Base-by-base conservation (phyloP, 2,113 vertebrate species). In the Phalacrocorax aristotelis region DNA sequence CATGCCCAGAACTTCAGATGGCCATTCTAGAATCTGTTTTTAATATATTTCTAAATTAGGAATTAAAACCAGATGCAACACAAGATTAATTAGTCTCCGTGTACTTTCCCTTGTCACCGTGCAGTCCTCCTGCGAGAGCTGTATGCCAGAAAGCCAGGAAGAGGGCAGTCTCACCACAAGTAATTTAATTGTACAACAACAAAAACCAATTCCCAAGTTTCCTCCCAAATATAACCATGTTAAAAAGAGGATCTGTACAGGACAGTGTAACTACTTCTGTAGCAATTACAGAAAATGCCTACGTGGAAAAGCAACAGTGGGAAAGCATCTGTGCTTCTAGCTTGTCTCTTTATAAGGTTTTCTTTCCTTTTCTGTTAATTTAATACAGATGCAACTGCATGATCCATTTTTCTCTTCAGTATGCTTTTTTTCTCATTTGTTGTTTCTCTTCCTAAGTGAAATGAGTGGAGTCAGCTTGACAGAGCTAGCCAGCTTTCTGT, bases 381-480 rank as follows among this genome's bases (percentile, higher is more conserved):
- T 79, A 57, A 55, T 52, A 70, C 15, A 32, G 44, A 32, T 69
- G 34, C 1, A 79, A 69, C 57, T 58, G 60, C 77, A 42, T 18
- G 81, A 71, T 44, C 55, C 4, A 40, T 82, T 96, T 92, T 89
- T 80, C 30, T 89, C 46, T 87, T 81, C 15, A 30, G 46, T 68
- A 51, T 13, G 4, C 8, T 78, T 84, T 83, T 94, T 85, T 74
- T 62, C 49, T 70, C n/a, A 38, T 89, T 68, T 87, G n/a, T 83
- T 91, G 16, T 87, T 93, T 87, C 38, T 86, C 30, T 89, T 75
- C 49, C 30, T 23, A 19, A 95, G 68, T 80, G 60, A 86, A 92
- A 95, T 69, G 51, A 94, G 86, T 27, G 18, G 78, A 94, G 68
- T 95, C 87, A 96, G 86, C 79, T 70, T 64, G 90, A 34, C 15